Percentiles rank a stretch among this genome's conserved stretches.
Conservation (phyloP, 2,113 vertebrate genomes). For the Heptranchias perlo region DNA sequence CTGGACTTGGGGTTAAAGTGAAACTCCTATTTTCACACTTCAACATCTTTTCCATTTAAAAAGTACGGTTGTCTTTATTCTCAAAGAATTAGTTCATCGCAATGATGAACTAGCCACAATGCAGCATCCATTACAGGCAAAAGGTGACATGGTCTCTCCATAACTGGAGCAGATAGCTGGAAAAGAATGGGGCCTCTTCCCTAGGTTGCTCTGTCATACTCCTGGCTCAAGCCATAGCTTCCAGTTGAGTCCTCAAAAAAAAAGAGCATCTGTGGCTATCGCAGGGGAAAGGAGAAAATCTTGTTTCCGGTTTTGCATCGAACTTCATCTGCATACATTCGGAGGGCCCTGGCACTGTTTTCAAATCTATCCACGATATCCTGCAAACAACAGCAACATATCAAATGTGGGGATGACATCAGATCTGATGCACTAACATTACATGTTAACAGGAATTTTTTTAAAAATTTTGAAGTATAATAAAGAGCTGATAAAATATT, state of each 20-base stretch:
- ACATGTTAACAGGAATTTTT: neutral
- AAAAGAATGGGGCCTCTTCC: neutral
- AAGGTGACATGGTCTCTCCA: neutral
- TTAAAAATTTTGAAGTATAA: neutral
- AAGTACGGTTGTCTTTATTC: neutral
- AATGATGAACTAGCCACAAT: neutral
- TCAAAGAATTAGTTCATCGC: neutral
- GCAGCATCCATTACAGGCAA: neutral
- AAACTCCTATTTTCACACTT: neutral
- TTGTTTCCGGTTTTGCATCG: constrained; percentile 87
- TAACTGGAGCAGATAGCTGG: neutral
- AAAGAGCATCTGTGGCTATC: neutral
- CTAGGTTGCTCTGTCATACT: neutral
- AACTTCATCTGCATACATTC: constrained; percentile 62
- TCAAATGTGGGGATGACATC: neutral
- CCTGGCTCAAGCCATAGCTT: neutral
- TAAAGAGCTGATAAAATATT: neutral
- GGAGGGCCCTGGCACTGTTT: constrained; percentile 62
- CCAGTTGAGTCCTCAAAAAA: neutral
- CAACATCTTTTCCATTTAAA: neutral
- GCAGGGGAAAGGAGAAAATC: constrained; percentile 70
- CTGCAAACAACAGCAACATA: constrained; percentile 51
- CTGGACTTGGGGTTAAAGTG: too few species aligned
- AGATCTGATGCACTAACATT: neutral
- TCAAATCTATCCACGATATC: constrained; percentile 70